Percentiles rank a stretch among this genome's conserved stretches.
phyloP scores from a whole-genome alignment of 2,797 vertebrate genomes.

The Orestias chungarensis region DNA sequence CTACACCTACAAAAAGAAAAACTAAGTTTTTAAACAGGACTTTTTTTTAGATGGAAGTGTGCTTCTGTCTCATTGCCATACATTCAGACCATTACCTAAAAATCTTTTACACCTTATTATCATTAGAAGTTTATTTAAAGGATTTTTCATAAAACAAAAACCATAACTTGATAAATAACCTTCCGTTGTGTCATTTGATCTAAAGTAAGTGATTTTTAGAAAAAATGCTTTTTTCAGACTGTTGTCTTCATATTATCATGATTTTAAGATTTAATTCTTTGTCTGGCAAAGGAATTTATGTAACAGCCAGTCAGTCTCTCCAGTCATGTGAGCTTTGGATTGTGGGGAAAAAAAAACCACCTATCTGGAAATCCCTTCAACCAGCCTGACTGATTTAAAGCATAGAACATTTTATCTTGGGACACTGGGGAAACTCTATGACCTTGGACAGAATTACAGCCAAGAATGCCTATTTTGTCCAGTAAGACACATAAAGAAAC shows the following conservation, averaged over 20 bases:
- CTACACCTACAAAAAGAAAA: too few species aligned
- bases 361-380: conserved; percentile 3
- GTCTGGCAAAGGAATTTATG: conserved; percentile 3
- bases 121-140: too few species aligned
- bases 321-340: conserved; percentile 11
- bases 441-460: conserved; percentile 1
- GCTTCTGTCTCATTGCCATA: too few species aligned
- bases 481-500: neutral
- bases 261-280: conserved; percentile 4
- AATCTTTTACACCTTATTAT: too few species aligned
- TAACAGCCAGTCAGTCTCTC: neutral
- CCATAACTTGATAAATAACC: neutral
- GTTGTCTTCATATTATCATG: neutral
- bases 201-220: neutral
- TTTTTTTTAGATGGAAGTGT: neutral
- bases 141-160: neutral
- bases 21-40: too few species aligned
- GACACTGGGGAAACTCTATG: neutral
- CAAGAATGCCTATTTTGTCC: neutral
- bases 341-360: neutral
- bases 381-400: neutral
- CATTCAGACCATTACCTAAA: too few species aligned
- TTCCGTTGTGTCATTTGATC: neutral
- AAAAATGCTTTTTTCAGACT: neutral
- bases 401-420: neutral